phyloP scores from a whole-genome alignment of 2,797 vertebrate genomes.

The Graptemys geographica region DNA sequence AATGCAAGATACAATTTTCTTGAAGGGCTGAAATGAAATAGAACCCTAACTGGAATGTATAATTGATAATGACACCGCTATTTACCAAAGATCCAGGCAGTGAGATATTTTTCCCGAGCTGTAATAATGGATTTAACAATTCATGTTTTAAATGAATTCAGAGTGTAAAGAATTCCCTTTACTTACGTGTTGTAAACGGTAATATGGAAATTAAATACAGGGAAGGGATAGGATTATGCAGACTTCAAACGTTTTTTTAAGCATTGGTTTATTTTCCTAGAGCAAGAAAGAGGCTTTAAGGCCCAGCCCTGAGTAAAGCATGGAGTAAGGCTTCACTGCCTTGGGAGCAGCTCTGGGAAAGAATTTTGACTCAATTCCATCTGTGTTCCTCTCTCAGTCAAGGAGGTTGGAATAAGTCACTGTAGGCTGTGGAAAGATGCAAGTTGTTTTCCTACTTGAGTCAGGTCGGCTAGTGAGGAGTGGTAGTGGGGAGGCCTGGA shows the following conservation, averaged over 20 bases:
- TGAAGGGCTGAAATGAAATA: background rate
- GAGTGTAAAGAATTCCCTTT: background rate
- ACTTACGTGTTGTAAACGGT: background rate
- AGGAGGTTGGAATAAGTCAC: rapidly evolving
- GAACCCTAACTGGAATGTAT: background rate
- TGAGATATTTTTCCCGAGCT: background rate
- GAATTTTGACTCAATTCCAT: background rate
- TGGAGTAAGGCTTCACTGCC: rapidly evolving
- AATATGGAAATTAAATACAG: background rate
- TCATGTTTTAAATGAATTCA: background rate
- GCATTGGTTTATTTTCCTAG: background rate
- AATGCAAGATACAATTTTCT: background rate
- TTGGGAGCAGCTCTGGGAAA: background rate
- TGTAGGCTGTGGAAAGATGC: background rate
- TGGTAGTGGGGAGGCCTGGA: background rate
- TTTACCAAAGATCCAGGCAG: background rate
- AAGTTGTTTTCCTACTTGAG: background rate
- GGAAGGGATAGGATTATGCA: background rate
- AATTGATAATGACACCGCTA: background rate
- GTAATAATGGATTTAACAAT: background rate
- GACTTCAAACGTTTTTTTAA: background rate
- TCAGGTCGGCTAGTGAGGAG: background rate
- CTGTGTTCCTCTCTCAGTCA: background rate
- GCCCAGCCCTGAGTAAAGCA: background rate
- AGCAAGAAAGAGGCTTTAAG: background rate